Evolutionary conservation across 2,888 invertebrate genomes (phyloP).

Genomic region (Esperia sulphurella): DNA sequence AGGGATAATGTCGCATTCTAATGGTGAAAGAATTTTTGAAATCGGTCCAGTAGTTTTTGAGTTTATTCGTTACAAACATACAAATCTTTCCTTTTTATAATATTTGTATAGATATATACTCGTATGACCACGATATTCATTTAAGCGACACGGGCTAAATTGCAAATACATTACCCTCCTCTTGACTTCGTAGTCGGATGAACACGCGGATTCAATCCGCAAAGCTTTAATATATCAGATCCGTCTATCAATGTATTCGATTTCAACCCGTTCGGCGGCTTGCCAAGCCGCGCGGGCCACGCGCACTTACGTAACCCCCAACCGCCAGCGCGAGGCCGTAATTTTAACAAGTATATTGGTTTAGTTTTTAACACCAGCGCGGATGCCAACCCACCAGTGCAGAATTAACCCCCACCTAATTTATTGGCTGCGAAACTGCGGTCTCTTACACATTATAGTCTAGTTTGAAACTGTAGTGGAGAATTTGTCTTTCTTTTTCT

Average conservation of each 20-base stretch:
- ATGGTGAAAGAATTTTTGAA: no score
- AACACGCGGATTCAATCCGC: not conserved
- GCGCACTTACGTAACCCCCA: slow-evolving; percentile 50
- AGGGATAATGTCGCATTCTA: no score
- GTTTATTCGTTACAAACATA: no score
- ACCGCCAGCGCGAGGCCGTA: slow-evolving; percentile 30
- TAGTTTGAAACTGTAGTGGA: not conserved
- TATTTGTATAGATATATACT: no score
- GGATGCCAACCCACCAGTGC: slow-evolving; percentile 42
- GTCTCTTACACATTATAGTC: not conserved
- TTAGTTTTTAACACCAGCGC: slow-evolving; percentile 62
- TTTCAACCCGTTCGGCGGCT: slow-evolving; percentile 29
- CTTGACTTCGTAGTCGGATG: no score
- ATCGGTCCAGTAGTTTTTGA: no score
- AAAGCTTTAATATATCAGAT: not conserved
- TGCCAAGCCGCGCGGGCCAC: slow-evolving; percentile 39
- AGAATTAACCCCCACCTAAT: slow-evolving; percentile 51
- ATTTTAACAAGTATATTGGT: slow-evolving; percentile 70
- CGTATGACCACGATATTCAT: no score
- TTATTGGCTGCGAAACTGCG: slow-evolving; percentile 32
- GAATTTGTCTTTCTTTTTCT: no score
- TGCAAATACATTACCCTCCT: no score
- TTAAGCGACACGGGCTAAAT: no score
- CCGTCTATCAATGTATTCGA: slow-evolving; percentile 23
- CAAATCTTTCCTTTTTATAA: no score